A percentile compares a stretch with the other conserved stretches of the same genome.
Evolutionary conservation across 2,888 invertebrate species (phyloP).

Genomic region (Agrotis segetum): DNA sequence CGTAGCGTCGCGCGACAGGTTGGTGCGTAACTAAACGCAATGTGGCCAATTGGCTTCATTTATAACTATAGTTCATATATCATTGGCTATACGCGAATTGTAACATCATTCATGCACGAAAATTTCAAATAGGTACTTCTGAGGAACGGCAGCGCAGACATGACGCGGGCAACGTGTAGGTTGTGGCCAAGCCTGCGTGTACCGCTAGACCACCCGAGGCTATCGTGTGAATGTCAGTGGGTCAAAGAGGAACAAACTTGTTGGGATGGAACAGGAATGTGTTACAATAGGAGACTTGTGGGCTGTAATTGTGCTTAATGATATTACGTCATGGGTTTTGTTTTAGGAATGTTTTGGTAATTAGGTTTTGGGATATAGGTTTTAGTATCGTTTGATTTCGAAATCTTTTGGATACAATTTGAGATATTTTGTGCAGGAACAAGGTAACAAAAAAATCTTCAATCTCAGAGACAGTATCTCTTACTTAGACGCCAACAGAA

Average conservation of each 20-base stretch:
- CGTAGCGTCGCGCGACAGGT: too few relatives aligned
- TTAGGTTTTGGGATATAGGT: not conserved
- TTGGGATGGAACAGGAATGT: conserved; percentile 53
- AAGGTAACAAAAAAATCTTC: too few relatives aligned
- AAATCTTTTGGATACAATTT: not conserved
- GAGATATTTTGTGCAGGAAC: too few relatives aligned
- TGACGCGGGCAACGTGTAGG: not conserved
- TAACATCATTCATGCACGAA: too few relatives aligned
- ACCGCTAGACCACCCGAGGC: conserved; percentile 41
- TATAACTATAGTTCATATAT: too few relatives aligned
- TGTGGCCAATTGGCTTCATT: too few relatives aligned
- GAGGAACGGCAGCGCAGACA: too few relatives aligned
- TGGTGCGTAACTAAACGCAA: too few relatives aligned
- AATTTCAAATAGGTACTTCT: too few relatives aligned
- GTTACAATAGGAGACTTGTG: conserved; percentile 58
- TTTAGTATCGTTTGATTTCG: not conserved
- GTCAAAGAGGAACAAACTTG: conserved; percentile 76
- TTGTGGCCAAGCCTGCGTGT: not conserved
- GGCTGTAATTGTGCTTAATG: conserved; percentile 51
- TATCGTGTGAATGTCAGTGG: conserved; percentile 72
- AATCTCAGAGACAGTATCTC: too few relatives aligned
- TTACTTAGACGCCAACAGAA: too few relatives aligned
- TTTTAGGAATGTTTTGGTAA: conserved; percentile 12
- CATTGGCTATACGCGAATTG: too few relatives aligned
- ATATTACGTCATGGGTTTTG: conserved; percentile 47